These are phyloP conservation scores for Nemoura dubitans DNA, from an alignment of 2,888 invertebrate species.

Conservation along the genomic window DNA sequence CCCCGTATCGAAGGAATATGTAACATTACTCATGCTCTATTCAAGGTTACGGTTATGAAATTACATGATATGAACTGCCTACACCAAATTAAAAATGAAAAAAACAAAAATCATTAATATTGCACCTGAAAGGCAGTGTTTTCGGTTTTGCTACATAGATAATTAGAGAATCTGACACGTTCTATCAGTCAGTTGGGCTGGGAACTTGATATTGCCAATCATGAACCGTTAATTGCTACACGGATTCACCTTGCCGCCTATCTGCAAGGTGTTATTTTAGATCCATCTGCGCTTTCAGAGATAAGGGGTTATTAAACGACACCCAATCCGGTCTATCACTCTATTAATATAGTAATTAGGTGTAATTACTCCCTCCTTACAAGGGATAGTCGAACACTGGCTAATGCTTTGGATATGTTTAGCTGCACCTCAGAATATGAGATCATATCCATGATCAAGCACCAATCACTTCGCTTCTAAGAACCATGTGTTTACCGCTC, in stretches of 20 bases:
- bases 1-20: not conserved
- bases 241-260: not conserved
- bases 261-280: not conserved
- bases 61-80: not conserved
- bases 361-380: not conserved
- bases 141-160: too few relatives aligned
- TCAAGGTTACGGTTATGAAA: not conserved
- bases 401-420: not conserved
- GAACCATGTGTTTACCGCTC: not conserved
- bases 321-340: not conserved
- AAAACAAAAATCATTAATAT: too few relatives aligned
- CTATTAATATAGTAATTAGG: not conserved
- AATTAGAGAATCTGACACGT: not conserved
- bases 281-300: not conserved
- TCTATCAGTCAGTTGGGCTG: not conserved
- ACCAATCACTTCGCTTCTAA: not conserved
- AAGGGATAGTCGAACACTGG: not conserved
- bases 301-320: not conserved
- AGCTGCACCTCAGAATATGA: not conserved
- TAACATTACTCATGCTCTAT: not conserved
- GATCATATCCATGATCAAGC: not conserved
- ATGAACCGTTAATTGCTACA: not conserved
- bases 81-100: too few relatives aligned
- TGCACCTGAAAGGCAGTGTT: too few relatives aligned
- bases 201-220: not conserved